These are phyloP conservation scores for Acanthosoma haemorrhoidale DNA, from an alignment of 2,888 invertebrate species.

Conservation along the genomic window DNA sequence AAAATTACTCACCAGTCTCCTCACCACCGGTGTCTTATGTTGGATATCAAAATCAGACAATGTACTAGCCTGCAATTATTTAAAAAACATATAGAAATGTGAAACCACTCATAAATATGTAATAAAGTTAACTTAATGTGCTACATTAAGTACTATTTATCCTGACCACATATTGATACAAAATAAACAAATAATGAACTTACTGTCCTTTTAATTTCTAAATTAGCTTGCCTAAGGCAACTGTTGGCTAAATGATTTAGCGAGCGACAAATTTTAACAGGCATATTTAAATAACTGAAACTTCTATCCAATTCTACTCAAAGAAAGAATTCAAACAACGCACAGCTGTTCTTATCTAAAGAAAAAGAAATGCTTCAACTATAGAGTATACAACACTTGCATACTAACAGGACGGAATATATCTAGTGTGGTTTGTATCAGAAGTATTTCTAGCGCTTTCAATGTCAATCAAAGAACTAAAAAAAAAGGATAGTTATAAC, in stretches of 20 bases:
- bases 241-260: not conserved
- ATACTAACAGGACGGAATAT: too few relatives aligned
- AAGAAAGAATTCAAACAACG: slow-evolving; percentile 6
- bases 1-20: slow-evolving; percentile 53
- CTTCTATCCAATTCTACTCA: not conserved
- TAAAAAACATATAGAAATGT: not conserved
- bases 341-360: slow-evolving; percentile 21
- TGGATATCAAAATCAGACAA: slow-evolving; percentile 64
- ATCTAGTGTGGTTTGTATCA: too few relatives aligned
- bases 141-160: not conserved
- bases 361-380: too few relatives aligned
- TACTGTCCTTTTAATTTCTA: not conserved
- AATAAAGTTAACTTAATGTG: not conserved
- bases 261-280: slow-evolving; percentile 13
- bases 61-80: slow-evolving; percentile 43
- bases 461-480: too few relatives aligned
- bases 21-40: slow-evolving; percentile 57
- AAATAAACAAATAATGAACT: not conserved
- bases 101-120: not conserved
- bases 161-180: not conserved
- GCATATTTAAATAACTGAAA: not conserved
- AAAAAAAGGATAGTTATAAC: too few relatives aligned
- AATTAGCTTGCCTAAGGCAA: slow-evolving; percentile 3
- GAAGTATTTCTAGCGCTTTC: too few relatives aligned
- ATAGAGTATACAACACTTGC: too few relatives aligned